Evolutionary conservation across 2,797 vertebrate genomes (phyloP), one percentile per base, ranked within the genome.

Genomic region (Australoheros facetus): DNA sequence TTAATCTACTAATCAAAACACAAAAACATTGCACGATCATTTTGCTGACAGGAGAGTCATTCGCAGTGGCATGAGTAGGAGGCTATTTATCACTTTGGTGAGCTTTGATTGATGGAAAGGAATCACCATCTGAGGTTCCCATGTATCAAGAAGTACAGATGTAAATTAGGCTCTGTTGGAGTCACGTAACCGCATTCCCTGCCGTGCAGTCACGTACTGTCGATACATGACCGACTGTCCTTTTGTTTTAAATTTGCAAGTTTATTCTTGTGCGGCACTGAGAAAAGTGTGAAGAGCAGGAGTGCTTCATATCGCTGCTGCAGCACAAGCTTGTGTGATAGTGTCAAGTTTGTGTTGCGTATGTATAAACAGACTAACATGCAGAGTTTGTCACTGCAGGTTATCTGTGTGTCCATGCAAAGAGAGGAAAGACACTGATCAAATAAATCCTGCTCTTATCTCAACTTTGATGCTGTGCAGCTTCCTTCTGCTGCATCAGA

Each of bases 101-200:
- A 21, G 55, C 17, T 83, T 57, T 89, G 91, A 93, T 79, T 92
- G 89, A 93, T 78, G 56, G 53, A 8, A 6, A 73, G 66, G 60
- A 85, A 77, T 85, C 66, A 73, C 82, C 21, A 4, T 11, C 56
- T 28, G 17, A 81, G 37, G 78, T 92, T 92, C 90, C 87, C 91
- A 92, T 82, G 87, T 70, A 79, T 79, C 48, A 32, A 58, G 28
- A 76, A 48, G 16, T 48, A 10, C 45, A 72, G 60, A 77, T 60
- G 60, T 57, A 84, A 76, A 85, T 85, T 21, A n/a, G 34, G 19
- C 74, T 81, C 66, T 66, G 57, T 28, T 56, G 12, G 8, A 82
- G 85, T 92, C 84, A 88, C 80, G 80, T 86, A 91, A 34, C 37
- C 70, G 57, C 87, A 87, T 90, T 92, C 89, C 78, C 59, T 42